Base-by-base conservation (phyloP, 2,113 vertebrate genomes). In the Hippocampus barbouri region DNA sequence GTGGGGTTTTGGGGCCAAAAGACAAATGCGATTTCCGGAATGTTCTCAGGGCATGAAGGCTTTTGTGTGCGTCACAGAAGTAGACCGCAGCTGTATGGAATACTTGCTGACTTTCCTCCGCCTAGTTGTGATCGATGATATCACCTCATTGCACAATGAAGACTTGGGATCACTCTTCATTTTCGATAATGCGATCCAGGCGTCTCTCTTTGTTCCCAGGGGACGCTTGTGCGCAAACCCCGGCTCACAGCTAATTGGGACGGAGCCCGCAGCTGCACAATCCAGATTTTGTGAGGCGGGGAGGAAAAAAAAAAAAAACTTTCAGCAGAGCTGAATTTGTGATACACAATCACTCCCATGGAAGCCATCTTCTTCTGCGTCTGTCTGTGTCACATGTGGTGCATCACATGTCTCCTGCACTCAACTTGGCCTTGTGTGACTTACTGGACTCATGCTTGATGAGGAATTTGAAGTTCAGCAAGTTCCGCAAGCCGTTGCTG, bases 101-200 rank as follows among this genome's bases (percentile, higher is more conserved):
- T 80, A 76, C 34, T 76, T 61, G 51, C 45, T 38, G 71, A 76
- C 85, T 77, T 70, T 71, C 27, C 53, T 57, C 73, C 69, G 65
- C 62, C 76, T 71, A 70, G 67, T 70, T 69, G 69, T 54, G 23
- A 71, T 78, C 73, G 73, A 81, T 92, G 88, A 92, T 43, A 81
- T 89, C 83, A 90, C 66, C 66, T 38, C 49, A 5, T 89, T 89
- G 84, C 85, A 69, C 85, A 89, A 86, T 68, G 30, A 6, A 68
- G 34, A 66, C 65, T 78, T 65, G 72, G 78, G 83, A 88, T 66
- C 73, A 43, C 73, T 68, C 69, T 72, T 80, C 30, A 57, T 69
- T 85, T 73, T 78, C 38, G 73, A 73, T 84, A 85, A 89, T 77
- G 81, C 11, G 63, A 88, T 76, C 80, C 82, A 90, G 82, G 77